phyloP scores from a whole-genome alignment of 2,888 invertebrate species.

The Drosophila lutescens region DNA sequence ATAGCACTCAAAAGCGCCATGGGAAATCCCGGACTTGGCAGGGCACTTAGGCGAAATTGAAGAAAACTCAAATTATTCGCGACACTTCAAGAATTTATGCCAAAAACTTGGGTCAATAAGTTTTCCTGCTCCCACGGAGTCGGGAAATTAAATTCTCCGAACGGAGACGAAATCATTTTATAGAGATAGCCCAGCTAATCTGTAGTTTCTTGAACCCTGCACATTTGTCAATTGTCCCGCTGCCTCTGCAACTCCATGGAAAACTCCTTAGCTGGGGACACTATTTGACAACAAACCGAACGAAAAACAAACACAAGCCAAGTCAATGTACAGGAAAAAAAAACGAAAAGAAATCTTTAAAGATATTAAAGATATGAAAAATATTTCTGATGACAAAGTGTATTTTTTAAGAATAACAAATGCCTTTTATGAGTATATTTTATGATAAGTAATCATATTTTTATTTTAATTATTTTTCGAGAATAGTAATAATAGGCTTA shows the following conservation, averaged over 20 bases:
- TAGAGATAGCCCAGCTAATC: conserved; percentile 27
- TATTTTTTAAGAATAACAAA: too few relatives aligned
- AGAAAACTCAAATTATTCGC: conserved; percentile 42
- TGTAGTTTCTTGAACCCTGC: conserved; percentile 15
- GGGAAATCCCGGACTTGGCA: conserved; percentile 26
- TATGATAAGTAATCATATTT: too few relatives aligned
- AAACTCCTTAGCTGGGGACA: conserved; percentile 9
- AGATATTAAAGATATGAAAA: too few relatives aligned
- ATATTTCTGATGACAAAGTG: too few relatives aligned
- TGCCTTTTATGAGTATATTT: too few relatives aligned
- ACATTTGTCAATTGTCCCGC: conserved; percentile 35
- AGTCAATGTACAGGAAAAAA: not conserved
- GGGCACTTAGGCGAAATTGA: conserved; percentile 34
- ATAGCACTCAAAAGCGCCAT: conserved; percentile 48
- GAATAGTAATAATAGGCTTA: too few relatives aligned
- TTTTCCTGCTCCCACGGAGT: conserved; percentile 12
- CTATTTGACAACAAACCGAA: conserved; percentile 33
- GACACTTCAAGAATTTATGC: conserved; percentile 46
- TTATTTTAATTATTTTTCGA: too few relatives aligned
- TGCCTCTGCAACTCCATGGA: conserved; percentile 17
- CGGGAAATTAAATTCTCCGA: conserved; percentile 30
- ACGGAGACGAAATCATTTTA: conserved; percentile 17
- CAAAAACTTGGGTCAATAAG: conserved; percentile 35
- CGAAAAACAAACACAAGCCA: conserved; percentile 31
- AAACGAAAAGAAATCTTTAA: too few relatives aligned